Evolutionary conservation across 2,888 invertebrate species (phyloP).

Genomic region (Ochropleura leucogaster): DNA sequence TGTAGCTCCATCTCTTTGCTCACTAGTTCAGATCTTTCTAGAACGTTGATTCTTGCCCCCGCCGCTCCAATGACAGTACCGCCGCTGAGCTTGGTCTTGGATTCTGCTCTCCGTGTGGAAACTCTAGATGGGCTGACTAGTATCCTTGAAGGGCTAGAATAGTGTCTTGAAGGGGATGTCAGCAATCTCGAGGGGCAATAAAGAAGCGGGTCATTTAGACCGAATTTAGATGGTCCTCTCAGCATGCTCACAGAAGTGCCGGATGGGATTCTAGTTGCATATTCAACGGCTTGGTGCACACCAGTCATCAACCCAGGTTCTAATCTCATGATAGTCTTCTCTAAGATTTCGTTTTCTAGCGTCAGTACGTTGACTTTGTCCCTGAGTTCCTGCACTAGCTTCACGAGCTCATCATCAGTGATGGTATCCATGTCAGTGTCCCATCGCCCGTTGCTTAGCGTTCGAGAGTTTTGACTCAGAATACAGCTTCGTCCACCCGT

Average conservation of each 20-base stretch:
- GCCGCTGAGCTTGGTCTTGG: conserved; percentile 78
- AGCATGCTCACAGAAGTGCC: conserved; percentile 72
- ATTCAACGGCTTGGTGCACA: conserved; percentile 84
- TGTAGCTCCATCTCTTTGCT: conserved; percentile 87
- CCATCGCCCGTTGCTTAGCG: conserved; percentile 69
- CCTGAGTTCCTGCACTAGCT: conserved; percentile 79
- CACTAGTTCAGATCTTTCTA: conserved; percentile 88
- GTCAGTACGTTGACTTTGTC: conserved; percentile 76
- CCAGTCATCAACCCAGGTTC: conserved; percentile 87
- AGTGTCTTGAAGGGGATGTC: not conserved
- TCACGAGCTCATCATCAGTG: conserved; percentile 79
- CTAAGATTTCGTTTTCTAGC: conserved; percentile 89
- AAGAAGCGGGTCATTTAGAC: conserved; percentile 71
- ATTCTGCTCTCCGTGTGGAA: conserved; percentile 81
- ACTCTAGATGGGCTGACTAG: conserved; percentile 69
- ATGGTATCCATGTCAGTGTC: conserved; percentile 74
- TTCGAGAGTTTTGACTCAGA: conserved; percentile 78
- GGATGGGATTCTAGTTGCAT: conserved; percentile 79
- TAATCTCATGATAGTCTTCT: conserved; percentile 83
- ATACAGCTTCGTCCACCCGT: conserved; percentile 66
- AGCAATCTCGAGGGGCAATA: conserved; percentile 48
- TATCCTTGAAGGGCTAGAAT: conserved; percentile 60
- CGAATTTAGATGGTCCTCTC: conserved; percentile 78
- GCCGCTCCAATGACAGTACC: conserved; percentile 80
- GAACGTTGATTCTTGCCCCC: conserved; percentile 86